Conservation (phyloP, 2,113 vertebrate genomes). For the Grantiella picta region DNA sequence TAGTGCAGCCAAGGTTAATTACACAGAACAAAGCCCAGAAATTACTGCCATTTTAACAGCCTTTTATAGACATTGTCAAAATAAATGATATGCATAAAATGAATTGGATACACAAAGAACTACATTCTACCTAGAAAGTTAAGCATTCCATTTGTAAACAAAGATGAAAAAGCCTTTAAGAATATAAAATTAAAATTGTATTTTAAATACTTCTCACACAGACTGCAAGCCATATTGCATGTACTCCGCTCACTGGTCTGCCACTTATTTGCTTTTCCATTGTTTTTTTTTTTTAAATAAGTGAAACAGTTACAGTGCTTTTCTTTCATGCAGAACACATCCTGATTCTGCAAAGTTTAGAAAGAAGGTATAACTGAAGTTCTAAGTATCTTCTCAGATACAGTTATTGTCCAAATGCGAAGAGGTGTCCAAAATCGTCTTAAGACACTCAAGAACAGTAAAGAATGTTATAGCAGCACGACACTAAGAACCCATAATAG, state of each 20-base stretch:
- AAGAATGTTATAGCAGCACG: background rate
- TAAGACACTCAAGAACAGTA: background rate
- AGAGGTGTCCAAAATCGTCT: background rate
- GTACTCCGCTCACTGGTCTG: background rate
- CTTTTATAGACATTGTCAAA: conserved; percentile 47
- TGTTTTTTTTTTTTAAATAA: background rate
- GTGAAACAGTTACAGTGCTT: background rate
- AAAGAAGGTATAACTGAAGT: background rate
- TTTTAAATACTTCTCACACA: background rate
- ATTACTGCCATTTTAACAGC: conserved; percentile 43
- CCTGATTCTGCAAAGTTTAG: background rate
- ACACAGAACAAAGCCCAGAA: conserved; percentile 46
- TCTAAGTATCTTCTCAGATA: background rate
- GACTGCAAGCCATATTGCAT: background rate
- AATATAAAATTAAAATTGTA: background rate
- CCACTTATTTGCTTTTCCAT: background rate
- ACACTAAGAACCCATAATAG: background rate
- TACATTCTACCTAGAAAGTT: background rate
- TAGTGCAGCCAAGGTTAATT: conserved; percentile 50
- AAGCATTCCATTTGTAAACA: background rate
- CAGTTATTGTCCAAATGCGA: background rate
- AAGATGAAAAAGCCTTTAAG: background rate
- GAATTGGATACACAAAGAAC: background rate
- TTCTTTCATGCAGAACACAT: background rate
- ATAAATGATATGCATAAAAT: conserved; percentile 28